Evolutionary conservation across 2,888 invertebrate genomes (phyloP).

Genomic region (Leucophora obtusa): DNA sequence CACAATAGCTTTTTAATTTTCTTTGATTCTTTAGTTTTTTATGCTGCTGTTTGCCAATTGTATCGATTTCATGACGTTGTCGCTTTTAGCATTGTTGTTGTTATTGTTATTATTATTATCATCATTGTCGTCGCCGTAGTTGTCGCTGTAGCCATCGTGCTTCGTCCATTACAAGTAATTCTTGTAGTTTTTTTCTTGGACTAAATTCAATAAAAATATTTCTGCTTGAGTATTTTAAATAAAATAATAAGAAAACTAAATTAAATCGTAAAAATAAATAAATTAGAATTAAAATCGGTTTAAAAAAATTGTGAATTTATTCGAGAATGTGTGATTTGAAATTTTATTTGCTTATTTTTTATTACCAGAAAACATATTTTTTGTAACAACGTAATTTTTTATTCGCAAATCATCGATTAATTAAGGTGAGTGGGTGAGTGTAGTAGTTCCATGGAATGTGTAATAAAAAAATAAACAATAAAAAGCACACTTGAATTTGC

Average conservation of each 20-base stretch:
- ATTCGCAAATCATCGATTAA: not conserved
- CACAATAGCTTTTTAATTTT: not conserved
- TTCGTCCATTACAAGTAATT: not conserved
- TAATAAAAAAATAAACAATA: not conserved
- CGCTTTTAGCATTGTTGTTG: constrained; percentile 21
- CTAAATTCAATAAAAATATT: constrained; percentile 15
- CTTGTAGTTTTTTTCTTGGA: not conserved
- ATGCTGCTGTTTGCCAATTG: constrained; percentile 55
- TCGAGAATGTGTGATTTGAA: not conserved
- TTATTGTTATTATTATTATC: constrained; percentile 13
- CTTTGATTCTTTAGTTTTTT: constrained; percentile 10
- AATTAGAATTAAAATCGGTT: not conserved
- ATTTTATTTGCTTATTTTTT: not conserved
- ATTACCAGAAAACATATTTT: not conserved
- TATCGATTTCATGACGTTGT: constrained; percentile 66
- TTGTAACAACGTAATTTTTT: constrained; percentile 11
- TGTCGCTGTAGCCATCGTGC: constrained; percentile 10
- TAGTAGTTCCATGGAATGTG: not conserved
- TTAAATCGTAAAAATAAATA: constrained; percentile 16
- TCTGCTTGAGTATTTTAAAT: constrained; percentile 2
- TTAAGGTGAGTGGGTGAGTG: constrained; percentile 16
- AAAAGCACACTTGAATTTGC: constrained; percentile 11
- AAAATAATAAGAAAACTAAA: constrained; percentile 1
- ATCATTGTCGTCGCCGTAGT: constrained; percentile 26
- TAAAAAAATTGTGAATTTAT: constrained; percentile 6